Percentiles rank a stretch among this genome's conserved stretches.
Conservation (phyloP, 2,888 invertebrate genomes). For the Cecidostiba fungosa region DNA sequence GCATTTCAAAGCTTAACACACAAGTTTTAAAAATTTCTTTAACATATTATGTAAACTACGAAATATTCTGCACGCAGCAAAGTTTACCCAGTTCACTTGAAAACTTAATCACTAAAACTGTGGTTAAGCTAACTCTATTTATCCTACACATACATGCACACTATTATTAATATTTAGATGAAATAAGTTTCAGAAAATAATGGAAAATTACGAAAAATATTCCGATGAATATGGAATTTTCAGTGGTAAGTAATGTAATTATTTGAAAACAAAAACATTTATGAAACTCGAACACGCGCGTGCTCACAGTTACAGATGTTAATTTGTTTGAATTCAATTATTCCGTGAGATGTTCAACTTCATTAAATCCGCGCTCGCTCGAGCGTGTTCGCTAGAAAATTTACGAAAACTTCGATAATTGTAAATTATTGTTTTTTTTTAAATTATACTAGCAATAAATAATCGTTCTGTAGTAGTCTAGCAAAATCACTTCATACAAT, state of each 20-base stretch:
- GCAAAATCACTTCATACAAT: too few species aligned
- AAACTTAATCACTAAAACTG: neutral
- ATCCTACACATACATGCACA: neutral
- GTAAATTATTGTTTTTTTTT: too few species aligned
- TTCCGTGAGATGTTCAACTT: neutral
- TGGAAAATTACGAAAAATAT: too few species aligned
- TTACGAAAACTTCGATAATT: too few species aligned
- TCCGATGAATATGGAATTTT: too few species aligned
- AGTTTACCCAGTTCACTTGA: neutral
- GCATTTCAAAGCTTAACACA: neutral
- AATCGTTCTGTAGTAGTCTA: too few species aligned
- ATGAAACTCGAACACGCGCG: too few species aligned
- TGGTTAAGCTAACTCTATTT: conserved; percentile 2
- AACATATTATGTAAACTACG: neutral
- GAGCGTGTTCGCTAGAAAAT: too few species aligned
- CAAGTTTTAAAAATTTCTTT: neutral
- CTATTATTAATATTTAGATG: neutral
- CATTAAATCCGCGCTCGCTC: too few species aligned
- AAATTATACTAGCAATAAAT: too few species aligned
- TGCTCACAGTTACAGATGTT: neutral
- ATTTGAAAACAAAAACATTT: too few species aligned
- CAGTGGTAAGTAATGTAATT: too few species aligned
- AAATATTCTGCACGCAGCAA: neutral
- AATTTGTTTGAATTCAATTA: neutral
- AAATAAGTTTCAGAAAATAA: neutral